A percentile compares a stretch with the other conserved stretches of the same genome.
These are phyloP conservation scores for Lepidochrysops patricia DNA, from an alignment of 2,888 invertebrate species.

Conservation along the genomic window DNA sequence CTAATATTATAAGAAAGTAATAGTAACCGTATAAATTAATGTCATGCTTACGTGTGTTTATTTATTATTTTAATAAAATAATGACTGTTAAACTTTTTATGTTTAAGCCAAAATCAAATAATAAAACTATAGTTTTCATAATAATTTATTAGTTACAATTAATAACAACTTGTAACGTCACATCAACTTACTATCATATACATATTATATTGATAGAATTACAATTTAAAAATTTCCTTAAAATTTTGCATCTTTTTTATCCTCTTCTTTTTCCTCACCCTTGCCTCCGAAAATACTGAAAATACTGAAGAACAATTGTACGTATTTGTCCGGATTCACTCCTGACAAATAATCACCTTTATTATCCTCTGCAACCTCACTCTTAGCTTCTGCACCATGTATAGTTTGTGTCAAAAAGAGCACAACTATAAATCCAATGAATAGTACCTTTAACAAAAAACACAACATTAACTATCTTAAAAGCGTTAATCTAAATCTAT, in stretches of 20 bases:
- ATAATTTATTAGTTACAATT: too few species aligned
- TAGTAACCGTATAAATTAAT: too few species aligned
- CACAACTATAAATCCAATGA: not conserved
- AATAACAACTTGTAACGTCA: too few species aligned
- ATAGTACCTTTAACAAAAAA: conserved; percentile 1
- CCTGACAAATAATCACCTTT: not conserved
- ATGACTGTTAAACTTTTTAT: too few species aligned
- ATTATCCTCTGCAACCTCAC: not conserved
- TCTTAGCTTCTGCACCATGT: not conserved
- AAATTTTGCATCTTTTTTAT: not conserved
- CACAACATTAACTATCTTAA: not conserved
- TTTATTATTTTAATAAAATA: too few species aligned
- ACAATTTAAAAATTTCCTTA: not conserved
- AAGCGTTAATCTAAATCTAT: too few species aligned
- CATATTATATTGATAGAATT: not conserved
- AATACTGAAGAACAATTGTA: not conserved
- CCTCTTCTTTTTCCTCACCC: not conserved
- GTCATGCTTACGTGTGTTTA: too few species aligned
- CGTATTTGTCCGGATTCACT: not conserved
- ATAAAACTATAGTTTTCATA: too few species aligned
- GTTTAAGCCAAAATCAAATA: too few species aligned
- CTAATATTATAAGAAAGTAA: too few species aligned
- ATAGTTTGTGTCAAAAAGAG: not conserved
- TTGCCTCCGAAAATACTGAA: not conserved
- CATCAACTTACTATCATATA: too few species aligned